Conservation (phyloP, 2,888 invertebrate species). For the Heliconius charithonia region DNA sequence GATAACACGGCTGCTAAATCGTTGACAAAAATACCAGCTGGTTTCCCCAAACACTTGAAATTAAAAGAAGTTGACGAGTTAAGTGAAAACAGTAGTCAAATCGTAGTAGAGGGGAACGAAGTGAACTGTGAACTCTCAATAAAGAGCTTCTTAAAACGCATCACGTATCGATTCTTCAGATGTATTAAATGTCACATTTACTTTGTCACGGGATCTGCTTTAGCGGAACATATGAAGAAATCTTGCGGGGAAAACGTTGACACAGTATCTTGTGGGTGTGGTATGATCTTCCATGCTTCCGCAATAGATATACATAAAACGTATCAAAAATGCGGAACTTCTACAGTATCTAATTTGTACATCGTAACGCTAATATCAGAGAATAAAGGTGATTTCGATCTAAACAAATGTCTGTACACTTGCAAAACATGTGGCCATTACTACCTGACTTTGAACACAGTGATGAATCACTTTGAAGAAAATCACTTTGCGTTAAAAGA, state of each 20-base stretch:
- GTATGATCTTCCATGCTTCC: constrained; percentile 22
- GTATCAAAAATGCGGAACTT: constrained; percentile 7
- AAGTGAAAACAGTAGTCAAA: not conserved
- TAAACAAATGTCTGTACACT: constrained; percentile 34
- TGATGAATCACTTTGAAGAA: constrained; percentile 31
- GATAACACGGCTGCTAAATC: not conserved
- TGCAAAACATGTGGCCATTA: constrained; percentile 49
- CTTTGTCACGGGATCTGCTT: constrained; percentile 27
- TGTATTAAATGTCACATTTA: constrained; percentile 37
- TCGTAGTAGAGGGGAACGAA: not conserved
- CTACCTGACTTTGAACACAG: constrained; percentile 32
- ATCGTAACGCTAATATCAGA: not conserved
- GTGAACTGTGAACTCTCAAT: not conserved
- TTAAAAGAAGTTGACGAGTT: not conserved
- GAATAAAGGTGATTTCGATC: not conserved
- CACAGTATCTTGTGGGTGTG: constrained; percentile 11
- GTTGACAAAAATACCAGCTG: not conserved
- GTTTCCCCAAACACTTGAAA: not conserved
- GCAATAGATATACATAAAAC: constrained; percentile 25
- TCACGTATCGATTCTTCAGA: constrained; percentile 10
- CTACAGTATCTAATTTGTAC: not conserved
- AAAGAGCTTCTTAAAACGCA: not conserved
- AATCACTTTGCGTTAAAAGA: constrained; percentile 13
- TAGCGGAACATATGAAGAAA: constrained; percentile 21
- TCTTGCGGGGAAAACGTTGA: not conserved